Base-by-base conservation (phyloP, 2,797 vertebrate genomes). In the Rhabdophis nuchalis region DNA sequence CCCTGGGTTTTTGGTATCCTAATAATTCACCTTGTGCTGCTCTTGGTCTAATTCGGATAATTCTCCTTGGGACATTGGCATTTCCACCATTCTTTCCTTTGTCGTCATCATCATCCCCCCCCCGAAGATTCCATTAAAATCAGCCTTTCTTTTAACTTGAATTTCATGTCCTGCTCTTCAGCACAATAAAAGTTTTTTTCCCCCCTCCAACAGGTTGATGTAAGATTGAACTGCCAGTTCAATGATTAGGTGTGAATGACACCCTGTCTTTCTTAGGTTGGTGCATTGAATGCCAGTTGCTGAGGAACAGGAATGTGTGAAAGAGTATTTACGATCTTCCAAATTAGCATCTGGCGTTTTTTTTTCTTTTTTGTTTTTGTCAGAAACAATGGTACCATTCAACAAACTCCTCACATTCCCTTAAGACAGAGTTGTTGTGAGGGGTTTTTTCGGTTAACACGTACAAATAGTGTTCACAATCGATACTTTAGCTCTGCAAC, bases 31-130 rank as follows among this genome's bases (percentile, higher is more conserved):
- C 32, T 72, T 18, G 68, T 20, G 68, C 16, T 72, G 32, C 16
- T 36, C 0, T 3, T 9, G 32, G 16, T 72, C 16, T 20, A 72
- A 36, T 72, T 72, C 32, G 2, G 7, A 6, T 36, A 72, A 72
- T 36, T 32, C 32, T 72, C 16, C 16, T 36, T 20, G 68, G 36
- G 68, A 3, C 14, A 18, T 36, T 72, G 68, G 3, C 16, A 36
- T 36, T 72, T 36, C 68, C 32, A 20, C 32, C 7, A 6, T 72
- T 9, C 68, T 72, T 72, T 3, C 68, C 32, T 72, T 36, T 36
- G 16, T 36, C n/a, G n/a, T n/a, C n/a, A n/a, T 3, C 1, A 0
- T 1, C 1, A 1, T 29, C 29, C 29, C 23, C 27, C 60, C 1
- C 25, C 9, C 1, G 7, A 20, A 77, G 16, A 20, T 41, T 77